These are phyloP conservation scores for Brachyrhaphis roseni DNA, from an alignment of 2,797 vertebrate genomes.

Conservation along the genomic window DNA sequence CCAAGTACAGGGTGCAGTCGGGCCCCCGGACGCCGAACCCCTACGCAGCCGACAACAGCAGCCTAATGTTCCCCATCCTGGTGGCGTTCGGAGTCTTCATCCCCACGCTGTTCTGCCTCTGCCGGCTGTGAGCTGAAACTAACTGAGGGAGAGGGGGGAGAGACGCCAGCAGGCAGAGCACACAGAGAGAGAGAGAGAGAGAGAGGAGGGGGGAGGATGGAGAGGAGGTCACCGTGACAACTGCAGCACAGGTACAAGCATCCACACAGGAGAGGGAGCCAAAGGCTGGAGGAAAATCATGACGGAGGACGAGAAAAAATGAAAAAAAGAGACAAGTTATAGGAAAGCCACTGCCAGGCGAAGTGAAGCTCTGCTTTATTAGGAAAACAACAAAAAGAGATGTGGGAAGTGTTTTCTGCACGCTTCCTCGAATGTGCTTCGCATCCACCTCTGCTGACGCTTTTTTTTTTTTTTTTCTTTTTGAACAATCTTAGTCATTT, in stretches of 20 bases:
- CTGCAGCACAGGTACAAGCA: conserved; percentile 56
- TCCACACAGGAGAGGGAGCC: conserved; percentile 37
- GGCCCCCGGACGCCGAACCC: conserved; percentile 97
- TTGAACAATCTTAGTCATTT: conserved; percentile 63
- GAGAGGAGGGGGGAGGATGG: background rate
- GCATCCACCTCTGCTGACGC: conserved; percentile 64
- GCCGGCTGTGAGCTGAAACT: conserved; percentile 91
- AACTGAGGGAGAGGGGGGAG: conserved; percentile 9
- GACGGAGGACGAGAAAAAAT: conserved; percentile 38
- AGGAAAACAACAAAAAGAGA: conserved; percentile 13
- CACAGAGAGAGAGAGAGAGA: conserved; percentile 22
- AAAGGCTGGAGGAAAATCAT: conserved; percentile 27
- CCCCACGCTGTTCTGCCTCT: conserved; percentile 99
- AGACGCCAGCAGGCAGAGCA: conserved; percentile 57
- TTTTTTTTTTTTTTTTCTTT: conserved; percentile 12
- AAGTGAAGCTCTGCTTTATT: conserved; percentile 34
- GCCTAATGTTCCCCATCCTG: conserved; percentile 98
- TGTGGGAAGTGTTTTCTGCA: conserved; percentile 45
- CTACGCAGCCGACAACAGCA: conserved; percentile 99
- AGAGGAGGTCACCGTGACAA: conserved; percentile 30
- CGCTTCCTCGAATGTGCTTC: conserved; percentile 63
- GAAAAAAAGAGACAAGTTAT: conserved; percentile 51
- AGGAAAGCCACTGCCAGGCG: conserved; percentile 44
- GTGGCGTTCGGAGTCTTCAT: conserved; percentile 99
- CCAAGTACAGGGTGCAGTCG: conserved; percentile 93